Percentiles rank a stretch among this genome's conserved stretches.
phyloP scores from a whole-genome alignment of 1,140 invertebrate genomes.

The Gerris buenoi region DNA sequence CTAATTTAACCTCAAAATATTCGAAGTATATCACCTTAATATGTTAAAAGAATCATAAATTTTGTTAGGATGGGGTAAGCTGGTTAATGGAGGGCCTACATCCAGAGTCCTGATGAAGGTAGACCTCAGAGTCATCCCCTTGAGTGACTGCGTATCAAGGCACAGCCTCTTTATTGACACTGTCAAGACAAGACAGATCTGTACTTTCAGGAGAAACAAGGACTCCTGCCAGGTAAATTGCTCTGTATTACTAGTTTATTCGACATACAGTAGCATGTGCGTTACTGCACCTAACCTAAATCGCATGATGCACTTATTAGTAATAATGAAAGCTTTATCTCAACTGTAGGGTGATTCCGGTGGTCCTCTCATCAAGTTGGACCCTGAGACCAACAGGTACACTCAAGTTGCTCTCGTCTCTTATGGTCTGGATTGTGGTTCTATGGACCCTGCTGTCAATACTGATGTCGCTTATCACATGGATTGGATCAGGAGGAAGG shows the following conservation, averaged over 20 bases:
- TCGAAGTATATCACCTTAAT: neutral
- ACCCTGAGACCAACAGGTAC: slow-evolving; percentile 30
- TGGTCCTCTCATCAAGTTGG: slow-evolving; percentile 43
- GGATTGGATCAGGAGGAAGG: slow-evolving; percentile 35
- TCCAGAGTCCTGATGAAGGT: slow-evolving; percentile 42
- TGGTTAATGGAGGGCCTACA: slow-evolving; percentile 35
- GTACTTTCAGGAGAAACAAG: slow-evolving; percentile 43
- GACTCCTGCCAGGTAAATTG: slow-evolving; percentile 45
- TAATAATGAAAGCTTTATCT: neutral
- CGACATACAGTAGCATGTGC: too few species aligned
- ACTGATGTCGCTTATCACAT: slow-evolving; percentile 34
- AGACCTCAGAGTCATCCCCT: slow-evolving; percentile 38
- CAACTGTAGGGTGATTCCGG: slow-evolving; percentile 45
- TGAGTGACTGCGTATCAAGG: slow-evolving; percentile 31
- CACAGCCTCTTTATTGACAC: slow-evolving; percentile 17
- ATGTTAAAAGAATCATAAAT: too few species aligned
- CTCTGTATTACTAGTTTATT: too few species aligned
- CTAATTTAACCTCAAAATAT: neutral
- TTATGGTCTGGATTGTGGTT: slow-evolving; percentile 36
- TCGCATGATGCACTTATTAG: too few species aligned
- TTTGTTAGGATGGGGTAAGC: slow-evolving; percentile 45
- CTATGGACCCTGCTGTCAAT: slow-evolving; percentile 34
- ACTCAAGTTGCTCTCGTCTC: slow-evolving; percentile 39
- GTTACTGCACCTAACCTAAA: too few species aligned
- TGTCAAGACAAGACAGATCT: slow-evolving; percentile 38